Evolutionary conservation across 1,140 invertebrate species (phyloP).

Genomic region (Hyphantria cunea): DNA sequence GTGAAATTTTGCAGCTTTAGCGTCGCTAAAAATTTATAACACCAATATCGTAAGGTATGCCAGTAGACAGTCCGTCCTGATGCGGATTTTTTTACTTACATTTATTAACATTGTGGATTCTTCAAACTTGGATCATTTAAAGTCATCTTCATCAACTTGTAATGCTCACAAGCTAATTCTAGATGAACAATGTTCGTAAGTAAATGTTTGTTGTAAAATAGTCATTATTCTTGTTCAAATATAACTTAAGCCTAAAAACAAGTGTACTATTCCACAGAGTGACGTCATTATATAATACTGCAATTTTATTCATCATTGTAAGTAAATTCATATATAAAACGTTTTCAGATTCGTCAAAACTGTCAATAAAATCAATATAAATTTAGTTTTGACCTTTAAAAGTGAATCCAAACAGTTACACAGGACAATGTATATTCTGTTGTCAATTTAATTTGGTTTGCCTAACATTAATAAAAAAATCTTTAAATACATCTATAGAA

Average conservation of each 20-base stretch:
- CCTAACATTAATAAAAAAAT: too few relatives aligned
- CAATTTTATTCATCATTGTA: too few relatives aligned
- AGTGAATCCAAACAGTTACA: too few relatives aligned
- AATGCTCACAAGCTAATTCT: constrained; percentile 24
- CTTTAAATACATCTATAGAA: too few relatives aligned
- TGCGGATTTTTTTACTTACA: constrained; percentile 55
- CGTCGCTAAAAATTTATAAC: constrained; percentile 54
- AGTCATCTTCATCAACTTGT: constrained; percentile 4
- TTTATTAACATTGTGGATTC: constrained; percentile 20
- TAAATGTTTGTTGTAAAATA: constrained; percentile 19
- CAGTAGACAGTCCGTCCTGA: constrained; percentile 67
- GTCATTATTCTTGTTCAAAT: constrained; percentile 24
- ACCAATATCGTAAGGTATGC: constrained; percentile 63
- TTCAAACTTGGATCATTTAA: neutral
- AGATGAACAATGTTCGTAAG: constrained; percentile 13
- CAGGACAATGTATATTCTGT: too few relatives aligned
- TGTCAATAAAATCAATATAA: too few relatives aligned
- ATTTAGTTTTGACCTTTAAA: too few relatives aligned
- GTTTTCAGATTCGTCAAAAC: too few relatives aligned
- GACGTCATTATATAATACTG: neutral
- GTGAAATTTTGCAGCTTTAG: constrained; percentile 7
- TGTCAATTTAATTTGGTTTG: too few relatives aligned
- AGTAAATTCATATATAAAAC: too few relatives aligned
- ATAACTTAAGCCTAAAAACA: constrained; percentile 2
- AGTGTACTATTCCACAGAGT: constrained; percentile 6